Percentiles rank a stretch among this genome's conserved stretches.
Evolutionary conservation across 2,888 invertebrate species (phyloP).

Genomic region (Drosophila cognata): DNA sequence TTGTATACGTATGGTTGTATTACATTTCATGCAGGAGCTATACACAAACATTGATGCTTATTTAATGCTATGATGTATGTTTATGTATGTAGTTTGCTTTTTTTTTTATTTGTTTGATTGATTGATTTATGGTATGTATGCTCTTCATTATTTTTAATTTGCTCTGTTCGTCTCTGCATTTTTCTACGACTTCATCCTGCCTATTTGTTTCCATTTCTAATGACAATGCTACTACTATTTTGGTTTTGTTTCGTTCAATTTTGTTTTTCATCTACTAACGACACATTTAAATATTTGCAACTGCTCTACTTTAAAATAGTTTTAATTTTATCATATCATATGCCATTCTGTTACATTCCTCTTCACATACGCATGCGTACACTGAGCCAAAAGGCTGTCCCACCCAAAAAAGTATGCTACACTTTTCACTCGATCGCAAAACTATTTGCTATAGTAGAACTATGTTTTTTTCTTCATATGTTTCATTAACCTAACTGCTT

Average conservation of each 20-base stretch:
- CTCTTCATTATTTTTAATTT: conserved; percentile 20
- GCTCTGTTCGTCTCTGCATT: not conserved
- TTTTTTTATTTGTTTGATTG: conserved; percentile 70
- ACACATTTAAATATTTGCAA: conserved; percentile 81
- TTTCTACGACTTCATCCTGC: conserved; percentile 27
- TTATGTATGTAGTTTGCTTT: conserved; percentile 48
- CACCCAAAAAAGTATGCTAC: conserved; percentile 63
- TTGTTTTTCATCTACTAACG: conserved; percentile 67
- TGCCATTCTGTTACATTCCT: conserved; percentile 48
- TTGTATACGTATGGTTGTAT: conserved; percentile 57
- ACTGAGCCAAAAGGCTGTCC: conserved; percentile 67
- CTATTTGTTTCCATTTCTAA: conserved; percentile 51
- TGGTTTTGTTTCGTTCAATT: conserved; percentile 38
- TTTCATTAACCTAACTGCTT: conserved; percentile 62
- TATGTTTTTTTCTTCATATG: conserved; percentile 32
- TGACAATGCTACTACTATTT: conserved; percentile 77
- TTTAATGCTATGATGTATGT: conserved; percentile 56
- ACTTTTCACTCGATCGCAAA: conserved; percentile 54
- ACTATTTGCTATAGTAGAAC: conserved; percentile 54
- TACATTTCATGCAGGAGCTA: conserved; percentile 69
- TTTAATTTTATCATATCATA: conserved; percentile 50
- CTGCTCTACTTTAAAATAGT: conserved; percentile 80
- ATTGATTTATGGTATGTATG: conserved; percentile 71
- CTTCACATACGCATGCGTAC: conserved; percentile 28
- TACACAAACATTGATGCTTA: conserved; percentile 76